These are phyloP conservation scores for Gnatocerus cornutus DNA, from an alignment of 2,888 invertebrate species.

Conservation along the genomic window DNA sequence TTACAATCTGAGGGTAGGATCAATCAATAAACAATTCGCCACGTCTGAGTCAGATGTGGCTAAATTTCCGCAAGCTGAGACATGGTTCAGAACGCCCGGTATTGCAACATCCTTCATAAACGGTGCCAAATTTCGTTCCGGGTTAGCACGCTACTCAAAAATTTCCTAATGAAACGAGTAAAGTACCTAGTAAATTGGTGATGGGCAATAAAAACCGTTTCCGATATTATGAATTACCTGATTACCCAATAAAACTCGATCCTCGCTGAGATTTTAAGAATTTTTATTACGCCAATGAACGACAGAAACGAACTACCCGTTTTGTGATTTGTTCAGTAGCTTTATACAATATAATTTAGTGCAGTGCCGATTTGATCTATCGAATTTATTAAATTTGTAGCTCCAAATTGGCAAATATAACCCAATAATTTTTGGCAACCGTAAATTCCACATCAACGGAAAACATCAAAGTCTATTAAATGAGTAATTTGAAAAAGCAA, in stretches of 20 bases:
- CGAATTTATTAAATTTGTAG: not conserved
- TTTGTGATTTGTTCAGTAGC: no score
- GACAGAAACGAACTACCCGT: no score
- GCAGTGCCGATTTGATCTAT: not conserved
- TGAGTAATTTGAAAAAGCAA: not conserved
- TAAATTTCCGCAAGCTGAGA: constrained; percentile 4
- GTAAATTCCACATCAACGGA: not conserved
- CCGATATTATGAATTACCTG: constrained; percentile 8
- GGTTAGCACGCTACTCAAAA: not conserved
- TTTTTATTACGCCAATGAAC: not conserved
- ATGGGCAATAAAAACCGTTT: not conserved
- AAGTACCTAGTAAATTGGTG: not conserved
- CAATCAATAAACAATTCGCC: constrained; percentile 13
- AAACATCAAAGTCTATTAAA: not conserved
- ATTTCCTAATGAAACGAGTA: not conserved
- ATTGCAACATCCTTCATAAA: not conserved
- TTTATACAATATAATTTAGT: no score
- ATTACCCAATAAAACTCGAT: constrained; percentile 9
- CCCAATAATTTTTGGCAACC: not conserved
- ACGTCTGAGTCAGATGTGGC: constrained; percentile 8
- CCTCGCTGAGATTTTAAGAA: constrained; percentile 1
- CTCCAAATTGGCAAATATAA: not conserved
- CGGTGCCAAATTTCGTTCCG: not conserved
- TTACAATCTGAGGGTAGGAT: constrained; percentile 7
- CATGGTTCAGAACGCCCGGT: not conserved